These are phyloP conservation scores for Halocaridina rubra DNA, from an alignment of 2,888 invertebrate genomes.

Conservation along the genomic window DNA sequence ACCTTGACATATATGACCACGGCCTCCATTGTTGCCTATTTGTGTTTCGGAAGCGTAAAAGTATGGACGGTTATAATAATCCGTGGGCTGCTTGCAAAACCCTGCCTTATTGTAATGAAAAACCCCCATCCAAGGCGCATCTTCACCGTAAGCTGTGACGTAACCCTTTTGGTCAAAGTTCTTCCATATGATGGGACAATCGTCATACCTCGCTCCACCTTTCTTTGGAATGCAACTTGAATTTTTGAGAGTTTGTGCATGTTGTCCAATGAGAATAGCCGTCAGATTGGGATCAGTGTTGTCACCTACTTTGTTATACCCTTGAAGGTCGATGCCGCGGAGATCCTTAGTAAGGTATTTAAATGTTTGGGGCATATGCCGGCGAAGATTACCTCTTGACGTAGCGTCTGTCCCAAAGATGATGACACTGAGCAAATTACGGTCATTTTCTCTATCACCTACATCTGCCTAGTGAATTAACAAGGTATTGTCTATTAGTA, in stretches of 20 bases:
- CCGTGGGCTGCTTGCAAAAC: slow-evolving; percentile 83
- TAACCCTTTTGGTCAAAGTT: slow-evolving; percentile 79
- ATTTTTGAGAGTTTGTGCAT: slow-evolving; percentile 75
- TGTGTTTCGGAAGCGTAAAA: slow-evolving; percentile 76
- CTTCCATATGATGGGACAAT: slow-evolving; percentile 88
- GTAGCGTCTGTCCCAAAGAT: slow-evolving; percentile 13
- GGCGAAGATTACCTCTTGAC: slow-evolving; percentile 1
- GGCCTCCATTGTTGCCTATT: slow-evolving; percentile 76
- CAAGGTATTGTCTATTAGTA: too few relatives aligned
- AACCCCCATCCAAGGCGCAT: slow-evolving; percentile 80
- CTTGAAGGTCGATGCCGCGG: slow-evolving; percentile 54
- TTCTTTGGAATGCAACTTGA: slow-evolving; percentile 74
- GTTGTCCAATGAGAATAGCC: slow-evolving; percentile 81
- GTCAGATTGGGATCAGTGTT: slow-evolving; percentile 92
- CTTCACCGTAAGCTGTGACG: slow-evolving; percentile 85
- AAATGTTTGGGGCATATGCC: slow-evolving; percentile 21
- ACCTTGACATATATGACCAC: slow-evolving; percentile 78
- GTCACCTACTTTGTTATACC: slow-evolving; percentile 82
- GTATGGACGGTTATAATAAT: slow-evolving; percentile 84
- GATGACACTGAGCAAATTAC: slow-evolving; percentile 7
- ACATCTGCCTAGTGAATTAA: too few relatives aligned
- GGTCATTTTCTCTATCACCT: too few relatives aligned
- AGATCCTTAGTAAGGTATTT: neutral
- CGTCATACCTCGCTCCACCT: slow-evolving; percentile 75
- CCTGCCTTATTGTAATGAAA: slow-evolving; percentile 85